Conservation (phyloP, 1,140 invertebrate genomes). For the Drosophila melanogaster region Release_6_plus_ISO1_MT NT_037436.4:5827001-5827500, state of each 20-base stretch:
- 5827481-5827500: constrained; percentile 58
- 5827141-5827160: constrained; percentile 56
- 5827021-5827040: background rate
- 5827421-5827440: constrained; percentile 40
- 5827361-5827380: constrained; percentile 37
- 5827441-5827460: constrained; percentile 53
- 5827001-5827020: constrained; percentile 10
- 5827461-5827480: constrained; percentile 15
- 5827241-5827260: constrained; percentile 64
- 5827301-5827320: background rate
- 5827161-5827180: constrained; percentile 19
- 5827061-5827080: constrained; percentile 74
- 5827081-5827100: constrained; percentile 77
- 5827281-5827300: background rate
- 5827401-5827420: constrained; percentile 34
- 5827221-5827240: constrained; percentile 51
- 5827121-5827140: constrained; percentile 56
- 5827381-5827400: constrained; percentile 15
- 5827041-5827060: constrained; percentile 23
- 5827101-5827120: constrained; percentile 56
- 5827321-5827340: constrained; percentile 1
- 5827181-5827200: constrained; percentile 23
- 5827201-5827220: constrained; percentile 70
- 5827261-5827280: background rate
- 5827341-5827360: constrained; percentile 40